Percentiles rank a stretch among this genome's conserved stretches.
These are phyloP conservation scores for Andrena bicolor DNA, from an alignment of 2,888 invertebrate genomes.

Conservation along the genomic window DNA sequence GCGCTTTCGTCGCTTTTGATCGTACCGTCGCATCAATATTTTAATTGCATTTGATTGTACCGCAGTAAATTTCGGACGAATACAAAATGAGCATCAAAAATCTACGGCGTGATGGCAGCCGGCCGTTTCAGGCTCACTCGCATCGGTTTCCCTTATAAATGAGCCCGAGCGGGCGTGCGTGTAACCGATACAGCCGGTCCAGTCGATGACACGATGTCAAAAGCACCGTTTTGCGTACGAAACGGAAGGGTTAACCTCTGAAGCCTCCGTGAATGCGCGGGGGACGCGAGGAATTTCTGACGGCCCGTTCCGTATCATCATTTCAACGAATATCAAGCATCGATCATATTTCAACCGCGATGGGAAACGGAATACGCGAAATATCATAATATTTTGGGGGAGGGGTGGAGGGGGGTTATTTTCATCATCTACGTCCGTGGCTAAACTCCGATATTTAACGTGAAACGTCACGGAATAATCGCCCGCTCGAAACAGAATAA, in stretches of 20 bases:
- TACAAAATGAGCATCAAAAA: conserved; percentile 40
- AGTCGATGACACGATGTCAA: conserved; percentile 67
- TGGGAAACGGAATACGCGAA: conserved; percentile 26
- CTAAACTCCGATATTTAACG: conserved; percentile 24
- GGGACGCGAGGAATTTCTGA: conserved; percentile 58
- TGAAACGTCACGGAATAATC: conserved; percentile 1
- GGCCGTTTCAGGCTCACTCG: conserved; percentile 28
- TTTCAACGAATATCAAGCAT: conserved; percentile 38
- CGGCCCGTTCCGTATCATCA: conserved; percentile 42
- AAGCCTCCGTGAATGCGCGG: conserved; percentile 47
- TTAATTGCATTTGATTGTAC: conserved; percentile 49
- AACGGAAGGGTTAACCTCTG: conserved; percentile 70
- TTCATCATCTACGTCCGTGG: neutral
- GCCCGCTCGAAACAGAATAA: neutral
- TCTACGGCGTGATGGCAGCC: neutral
- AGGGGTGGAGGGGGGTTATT: neutral
- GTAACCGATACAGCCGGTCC: conserved; percentile 66
- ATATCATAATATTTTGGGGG: conserved; percentile 16
- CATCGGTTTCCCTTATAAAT: conserved; percentile 34
- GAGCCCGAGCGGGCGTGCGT: conserved; percentile 47
- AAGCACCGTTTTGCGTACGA: conserved; percentile 71
- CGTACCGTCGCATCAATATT: conserved; percentile 37
- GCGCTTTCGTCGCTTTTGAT: neutral
- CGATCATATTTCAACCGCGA: conserved; percentile 20
- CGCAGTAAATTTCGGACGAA: conserved; percentile 21